A percentile compares a stretch with the other conserved stretches of the same genome.
Evolutionary conservation across 2,888 invertebrate genomes (phyloP).

Genomic region (Hipparchia semele): DNA sequence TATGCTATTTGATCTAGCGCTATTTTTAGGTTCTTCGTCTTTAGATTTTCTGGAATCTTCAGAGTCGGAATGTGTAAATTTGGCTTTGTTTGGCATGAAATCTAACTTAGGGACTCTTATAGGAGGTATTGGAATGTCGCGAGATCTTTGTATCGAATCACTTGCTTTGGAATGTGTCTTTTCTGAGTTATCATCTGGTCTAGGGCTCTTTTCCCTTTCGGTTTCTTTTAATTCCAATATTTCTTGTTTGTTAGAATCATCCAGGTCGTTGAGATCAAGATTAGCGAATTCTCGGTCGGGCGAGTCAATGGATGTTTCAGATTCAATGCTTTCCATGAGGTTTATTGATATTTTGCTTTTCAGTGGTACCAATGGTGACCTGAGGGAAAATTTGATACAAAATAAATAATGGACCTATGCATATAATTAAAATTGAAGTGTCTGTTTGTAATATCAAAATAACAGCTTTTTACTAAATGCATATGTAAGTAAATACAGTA

Average conservation of each 20-base stretch:
- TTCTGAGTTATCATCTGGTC: slow-evolving; percentile 60
- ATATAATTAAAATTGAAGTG: too few relatives aligned
- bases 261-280: slow-evolving; percentile 71
- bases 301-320: slow-evolving; percentile 78
- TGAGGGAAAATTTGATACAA: slow-evolving; percentile 40
- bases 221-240: slow-evolving; percentile 58
- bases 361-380: slow-evolving; percentile 78
- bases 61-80: slow-evolving; percentile 59
- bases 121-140: slow-evolving; percentile 61
- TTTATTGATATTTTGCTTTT: slow-evolving; percentile 80
- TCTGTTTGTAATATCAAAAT: too few relatives aligned
- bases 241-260: slow-evolving; percentile 60
- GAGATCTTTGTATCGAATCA: slow-evolving; percentile 50
- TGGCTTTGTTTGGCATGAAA: slow-evolving; percentile 52
- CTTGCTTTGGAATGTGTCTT: slow-evolving; percentile 54
- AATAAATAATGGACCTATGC: neutral
- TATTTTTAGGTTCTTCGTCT: slow-evolving; percentile 55
- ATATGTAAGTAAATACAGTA: too few relatives aligned
- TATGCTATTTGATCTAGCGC: slow-evolving; percentile 51
- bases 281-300: slow-evolving; percentile 76
- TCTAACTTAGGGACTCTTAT: slow-evolving; percentile 74
- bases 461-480: too few relatives aligned
- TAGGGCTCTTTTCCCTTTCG: slow-evolving; percentile 54
- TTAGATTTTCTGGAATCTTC: slow-evolving; percentile 62
- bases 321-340: slow-evolving; percentile 80